Conservation (phyloP, 2,888 invertebrate species). For the Netelia melanura region DNA sequence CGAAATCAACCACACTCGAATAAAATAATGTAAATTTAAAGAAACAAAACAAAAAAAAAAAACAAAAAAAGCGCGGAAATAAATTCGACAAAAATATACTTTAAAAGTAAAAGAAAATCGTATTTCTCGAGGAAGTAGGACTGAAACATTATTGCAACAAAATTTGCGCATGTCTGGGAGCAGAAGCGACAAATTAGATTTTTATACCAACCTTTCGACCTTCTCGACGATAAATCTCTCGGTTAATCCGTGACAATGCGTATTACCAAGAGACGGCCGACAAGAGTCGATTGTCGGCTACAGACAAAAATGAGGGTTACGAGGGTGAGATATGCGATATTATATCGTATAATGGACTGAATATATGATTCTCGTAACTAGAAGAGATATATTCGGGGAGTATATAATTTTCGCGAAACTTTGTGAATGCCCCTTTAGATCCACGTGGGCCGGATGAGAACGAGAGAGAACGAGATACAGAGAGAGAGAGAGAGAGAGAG, state of each 20-base stretch:
- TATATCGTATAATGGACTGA: slow-evolving; percentile 44
- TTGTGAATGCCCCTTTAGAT: slow-evolving; percentile 80
- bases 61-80: too few relatives aligned
- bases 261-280: slow-evolving; percentile 14
- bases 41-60: too few relatives aligned
- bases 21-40: too few relatives aligned
- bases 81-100: too few relatives aligned
- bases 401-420: slow-evolving; percentile 69
- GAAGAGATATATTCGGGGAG: slow-evolving; percentile 38
- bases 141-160: too few relatives aligned
- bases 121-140: too few relatives aligned
- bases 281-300: slow-evolving; percentile 37
- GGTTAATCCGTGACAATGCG: background rate
- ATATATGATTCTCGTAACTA: slow-evolving; percentile 13
- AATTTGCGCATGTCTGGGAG: too few relatives aligned
- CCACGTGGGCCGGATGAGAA: slow-evolving; percentile 37
- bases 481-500: background rate
- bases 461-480: too few relatives aligned
- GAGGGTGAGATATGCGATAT: slow-evolving; percentile 39
- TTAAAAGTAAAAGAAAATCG: too few relatives aligned
- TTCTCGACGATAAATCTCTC: background rate
- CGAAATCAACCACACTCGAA: too few relatives aligned
- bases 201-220: too few relatives aligned
- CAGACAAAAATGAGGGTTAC: slow-evolving; percentile 47
- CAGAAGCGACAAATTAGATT: too few relatives aligned